These are phyloP conservation scores for Labia minor DNA, from an alignment of 2,888 invertebrate genomes.

Conservation along the genomic window DNA sequence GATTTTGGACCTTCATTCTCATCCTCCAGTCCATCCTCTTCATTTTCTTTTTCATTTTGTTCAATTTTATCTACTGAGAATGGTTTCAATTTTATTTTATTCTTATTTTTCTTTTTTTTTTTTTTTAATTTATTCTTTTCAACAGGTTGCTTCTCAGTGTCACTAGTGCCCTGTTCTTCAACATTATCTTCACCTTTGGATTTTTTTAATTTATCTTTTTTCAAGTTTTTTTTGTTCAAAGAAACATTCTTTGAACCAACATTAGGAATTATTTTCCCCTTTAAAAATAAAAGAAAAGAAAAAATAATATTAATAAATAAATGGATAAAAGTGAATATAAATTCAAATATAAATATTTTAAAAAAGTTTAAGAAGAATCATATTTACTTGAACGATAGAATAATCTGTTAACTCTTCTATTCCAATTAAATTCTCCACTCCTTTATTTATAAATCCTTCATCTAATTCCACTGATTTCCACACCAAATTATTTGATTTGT, in stretches of 20 bases:
- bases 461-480: constrained; percentile 25
- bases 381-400: constrained; percentile 34
- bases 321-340: too few relatives aligned
- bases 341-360: too few relatives aligned
- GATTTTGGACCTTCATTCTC: neutral
- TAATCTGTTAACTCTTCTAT: constrained; percentile 69
- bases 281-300: too few relatives aligned
- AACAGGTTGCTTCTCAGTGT: constrained; percentile 17
- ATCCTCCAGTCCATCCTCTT: constrained; percentile 20
- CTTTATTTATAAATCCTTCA: constrained; percentile 3
- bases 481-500: neutral
- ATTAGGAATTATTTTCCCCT: too few relatives aligned
- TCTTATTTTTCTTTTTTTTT: constrained; percentile 19
- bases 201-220: constrained; percentile 24
- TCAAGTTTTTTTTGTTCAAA: too few relatives aligned
- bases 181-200: constrained; percentile 25
- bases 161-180: constrained; percentile 24
- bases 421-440: constrained; percentile 54
- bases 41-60: too few relatives aligned
- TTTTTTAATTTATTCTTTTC: constrained; percentile 20
- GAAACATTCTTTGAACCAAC: too few relatives aligned
- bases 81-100: constrained; percentile 18
- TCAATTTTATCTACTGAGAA: too few relatives aligned
- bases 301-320: too few relatives aligned
- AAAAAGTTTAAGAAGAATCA: too few relatives aligned